These are phyloP conservation scores for Scolanthus callimorphus DNA, from an alignment of 92 coral and sea anemone genomes.

Conservation along the genomic window DNA sequence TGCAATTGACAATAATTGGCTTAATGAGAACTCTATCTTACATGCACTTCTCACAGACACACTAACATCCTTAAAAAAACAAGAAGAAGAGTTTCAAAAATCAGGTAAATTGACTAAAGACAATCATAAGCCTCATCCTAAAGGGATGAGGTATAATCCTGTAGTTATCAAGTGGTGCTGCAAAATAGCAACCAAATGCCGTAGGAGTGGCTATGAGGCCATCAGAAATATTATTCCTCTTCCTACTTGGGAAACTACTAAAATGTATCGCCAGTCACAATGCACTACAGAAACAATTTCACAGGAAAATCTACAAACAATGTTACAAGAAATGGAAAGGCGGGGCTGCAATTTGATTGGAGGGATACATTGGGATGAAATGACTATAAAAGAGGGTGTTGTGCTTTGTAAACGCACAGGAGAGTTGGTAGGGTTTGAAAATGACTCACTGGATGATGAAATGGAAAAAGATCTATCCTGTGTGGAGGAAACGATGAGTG, in stretches of 20 bases:
- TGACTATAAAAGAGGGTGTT: conserved; percentile 41
- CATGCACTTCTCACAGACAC: conserved; percentile 28
- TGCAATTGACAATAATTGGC: conserved; percentile 25
- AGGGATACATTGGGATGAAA: conserved; percentile 60
- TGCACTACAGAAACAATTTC: conserved; percentile 23
- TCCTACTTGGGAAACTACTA: conserved; percentile 39
- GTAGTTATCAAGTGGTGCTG: conserved; percentile 53
- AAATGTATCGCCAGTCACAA: conserved; percentile 32
- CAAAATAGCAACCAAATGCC: conserved; percentile 33
- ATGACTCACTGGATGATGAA: conserved; percentile 2
- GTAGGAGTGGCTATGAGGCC: conserved; percentile 36
- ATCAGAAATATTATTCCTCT: conserved; percentile 37
- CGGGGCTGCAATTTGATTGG: conserved; percentile 44
- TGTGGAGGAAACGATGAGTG: not conserved
- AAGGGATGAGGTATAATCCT: conserved; percentile 55
- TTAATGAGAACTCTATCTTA: conserved; percentile 23
- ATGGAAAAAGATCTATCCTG: not conserved
- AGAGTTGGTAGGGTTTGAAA: conserved; percentile 54
- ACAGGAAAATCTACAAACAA: conserved; percentile 11
- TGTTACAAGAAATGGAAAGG: conserved; percentile 50
- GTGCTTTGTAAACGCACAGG: conserved; percentile 40
- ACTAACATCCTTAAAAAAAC: conserved; percentile 10
- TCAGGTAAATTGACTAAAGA: conserved; percentile 16
- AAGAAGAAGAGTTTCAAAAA: conserved; percentile 21
- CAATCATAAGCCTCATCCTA: conserved; percentile 25